phyloP scores from a whole-genome alignment of 2,113 vertebrate genomes.

The Poeciliopsis occidentalis region DNA sequence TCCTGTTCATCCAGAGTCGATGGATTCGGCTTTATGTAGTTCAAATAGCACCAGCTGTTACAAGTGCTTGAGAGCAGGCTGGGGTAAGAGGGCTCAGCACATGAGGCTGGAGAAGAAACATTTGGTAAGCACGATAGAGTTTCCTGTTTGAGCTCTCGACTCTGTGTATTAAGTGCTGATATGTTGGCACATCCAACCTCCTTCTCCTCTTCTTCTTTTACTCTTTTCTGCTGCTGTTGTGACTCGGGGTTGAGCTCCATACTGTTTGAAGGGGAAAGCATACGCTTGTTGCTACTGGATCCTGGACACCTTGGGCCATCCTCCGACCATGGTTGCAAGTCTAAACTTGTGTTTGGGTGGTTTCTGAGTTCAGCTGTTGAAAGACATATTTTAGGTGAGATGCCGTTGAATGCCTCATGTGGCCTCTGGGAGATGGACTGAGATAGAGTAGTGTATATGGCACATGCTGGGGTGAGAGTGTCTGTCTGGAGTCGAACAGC shows the following conservation, averaged over 20 bases:
- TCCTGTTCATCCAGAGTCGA: slow-evolving; percentile 84
- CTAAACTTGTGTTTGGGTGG: slow-evolving; percentile 71
- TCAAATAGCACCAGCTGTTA: slow-evolving; percentile 98
- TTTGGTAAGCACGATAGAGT: slow-evolving; percentile 33
- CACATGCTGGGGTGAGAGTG: slow-evolving; percentile 84
- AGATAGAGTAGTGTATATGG: slow-evolving; percentile 94
- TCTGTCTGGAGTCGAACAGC: slow-evolving; percentile 91
- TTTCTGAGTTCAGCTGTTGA: slow-evolving; percentile 78
- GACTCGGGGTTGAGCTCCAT: slow-evolving; percentile 87
- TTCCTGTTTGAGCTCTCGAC: slow-evolving; percentile 45
- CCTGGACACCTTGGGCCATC: slow-evolving; percentile 79
- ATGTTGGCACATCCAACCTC: slow-evolving; percentile 51
- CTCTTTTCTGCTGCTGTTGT: slow-evolving; percentile 92
- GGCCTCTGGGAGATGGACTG: slow-evolving; percentile 84
- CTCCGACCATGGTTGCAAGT: slow-evolving; percentile 59
- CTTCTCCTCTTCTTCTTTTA: slow-evolving; percentile 88
- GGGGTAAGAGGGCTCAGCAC: slow-evolving; percentile 85
- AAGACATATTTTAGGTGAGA: slow-evolving; percentile 69
- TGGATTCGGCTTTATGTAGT: slow-evolving; percentile 94
- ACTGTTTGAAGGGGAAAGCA: slow-evolving; percentile 91
- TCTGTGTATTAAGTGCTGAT: slow-evolving; percentile 18
- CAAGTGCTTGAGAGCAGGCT: slow-evolving; percentile 92
- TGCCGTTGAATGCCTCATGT: slow-evolving; percentile 77
- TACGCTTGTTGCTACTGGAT: slow-evolving; percentile 88
- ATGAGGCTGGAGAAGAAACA: slow-evolving; percentile 72